These are phyloP conservation scores for Pipistrellus nathusii DNA, from an alignment of 2,797 vertebrate species.

Conservation along the genomic window DNA sequence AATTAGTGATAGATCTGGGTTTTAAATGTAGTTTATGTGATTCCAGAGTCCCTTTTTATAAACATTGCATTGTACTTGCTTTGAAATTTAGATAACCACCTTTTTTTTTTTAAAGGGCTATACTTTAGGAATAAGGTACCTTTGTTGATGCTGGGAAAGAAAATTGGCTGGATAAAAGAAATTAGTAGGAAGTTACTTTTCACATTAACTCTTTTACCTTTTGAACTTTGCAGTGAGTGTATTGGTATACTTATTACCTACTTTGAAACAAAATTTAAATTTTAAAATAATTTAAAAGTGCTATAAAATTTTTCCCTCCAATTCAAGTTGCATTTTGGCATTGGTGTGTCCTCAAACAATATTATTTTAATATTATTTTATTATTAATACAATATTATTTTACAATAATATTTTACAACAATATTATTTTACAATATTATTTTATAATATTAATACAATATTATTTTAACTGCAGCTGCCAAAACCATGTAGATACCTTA, in stretches of 20 bases:
- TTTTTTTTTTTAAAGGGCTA: not conserved
- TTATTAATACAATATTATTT: no score
- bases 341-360: not conserved
- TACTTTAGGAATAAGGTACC: constrained; percentile 35
- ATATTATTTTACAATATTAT: no score
- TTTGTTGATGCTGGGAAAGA: constrained; percentile 29
- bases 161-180: constrained; percentile 22
- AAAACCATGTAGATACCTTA: not conserved
- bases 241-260: not conserved
- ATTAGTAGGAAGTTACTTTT: constrained; percentile 55
- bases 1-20: not conserved
- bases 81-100: constrained; percentile 46
- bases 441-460: not conserved
- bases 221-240: constrained; percentile 41
- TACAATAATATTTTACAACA: no score
- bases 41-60: not conserved
- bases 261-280: constrained; percentile 51
- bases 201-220: not conserved
- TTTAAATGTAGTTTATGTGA: constrained; percentile 22
- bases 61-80: constrained; percentile 39
- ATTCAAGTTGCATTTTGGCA: constrained; percentile 73
- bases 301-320: constrained; percentile 61
- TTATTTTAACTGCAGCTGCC: not conserved
- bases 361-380: not conserved
- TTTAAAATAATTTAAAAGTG: constrained; percentile 57